phyloP scores from a whole-genome alignment of 2,113 vertebrate species.

The Cynocephalus volans region DNA sequence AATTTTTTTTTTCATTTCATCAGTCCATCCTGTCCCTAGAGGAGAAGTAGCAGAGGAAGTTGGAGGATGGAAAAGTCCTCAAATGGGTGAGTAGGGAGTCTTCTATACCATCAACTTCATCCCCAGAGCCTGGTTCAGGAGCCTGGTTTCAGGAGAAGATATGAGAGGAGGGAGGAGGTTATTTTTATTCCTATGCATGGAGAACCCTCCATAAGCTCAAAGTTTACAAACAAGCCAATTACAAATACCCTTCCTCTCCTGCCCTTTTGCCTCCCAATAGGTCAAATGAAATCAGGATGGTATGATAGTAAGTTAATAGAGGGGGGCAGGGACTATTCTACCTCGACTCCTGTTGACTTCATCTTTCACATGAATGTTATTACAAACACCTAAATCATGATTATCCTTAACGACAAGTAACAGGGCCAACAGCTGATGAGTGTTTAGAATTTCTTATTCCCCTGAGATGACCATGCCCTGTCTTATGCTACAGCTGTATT shows the following conservation, averaged over 20 bases:
- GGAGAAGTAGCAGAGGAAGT: background rate
- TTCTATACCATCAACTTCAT: background rate
- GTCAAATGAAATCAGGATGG: background rate
- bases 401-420: background rate
- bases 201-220: background rate
- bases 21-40: background rate
- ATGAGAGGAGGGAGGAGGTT: background rate
- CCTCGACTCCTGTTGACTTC: background rate
- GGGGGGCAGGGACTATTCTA: background rate
- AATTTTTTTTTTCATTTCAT: background rate
- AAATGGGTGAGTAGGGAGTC: background rate
- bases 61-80: background rate
- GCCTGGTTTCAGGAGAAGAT: background rate
- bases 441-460: background rate
- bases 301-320: background rate
- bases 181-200: background rate
- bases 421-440: background rate
- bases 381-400: background rate
- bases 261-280: background rate
- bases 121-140: background rate
- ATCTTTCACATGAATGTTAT: background rate
- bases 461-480: background rate
- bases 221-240: constrained; percentile 27
- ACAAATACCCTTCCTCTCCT: background rate
- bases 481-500: background rate